Conservation (phyloP, 2,888 invertebrate genomes). For the Dolichomitus sp. region DNA sequence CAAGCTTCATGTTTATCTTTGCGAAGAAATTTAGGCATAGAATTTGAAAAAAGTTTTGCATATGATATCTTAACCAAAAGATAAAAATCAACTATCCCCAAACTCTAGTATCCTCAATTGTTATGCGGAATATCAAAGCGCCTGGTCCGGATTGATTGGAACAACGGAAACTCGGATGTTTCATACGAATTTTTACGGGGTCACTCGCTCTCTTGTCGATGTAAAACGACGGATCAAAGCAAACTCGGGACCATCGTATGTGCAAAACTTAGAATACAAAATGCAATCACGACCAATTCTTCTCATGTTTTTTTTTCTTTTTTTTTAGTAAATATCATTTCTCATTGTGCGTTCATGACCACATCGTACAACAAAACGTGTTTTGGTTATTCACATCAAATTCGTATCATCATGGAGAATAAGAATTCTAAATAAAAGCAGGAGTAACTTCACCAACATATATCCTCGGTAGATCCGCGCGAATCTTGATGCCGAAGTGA, state of each 20-base stretch:
- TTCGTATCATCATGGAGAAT: neutral
- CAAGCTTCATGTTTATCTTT: neutral
- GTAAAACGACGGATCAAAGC: constrained; percentile 68
- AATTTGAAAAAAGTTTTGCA: neutral
- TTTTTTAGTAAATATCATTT: neutral
- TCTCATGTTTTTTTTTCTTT: neutral
- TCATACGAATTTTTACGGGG: constrained; percentile 23
- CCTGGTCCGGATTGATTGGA: constrained; percentile 81
- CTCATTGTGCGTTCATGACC: neutral
- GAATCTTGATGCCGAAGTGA: constrained; percentile 23
- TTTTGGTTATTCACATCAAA: neutral
- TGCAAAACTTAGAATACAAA: constrained; percentile 1
- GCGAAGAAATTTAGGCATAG: neutral
- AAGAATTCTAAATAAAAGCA: constrained; percentile 5
- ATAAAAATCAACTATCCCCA: neutral
- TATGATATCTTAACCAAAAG: neutral
- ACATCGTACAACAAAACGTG: neutral
- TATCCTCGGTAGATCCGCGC: constrained; percentile 6
- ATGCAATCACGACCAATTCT: neutral
- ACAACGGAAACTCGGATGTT: constrained; percentile 79
- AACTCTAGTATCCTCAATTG: constrained; percentile 13
- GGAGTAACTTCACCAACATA: neutral
- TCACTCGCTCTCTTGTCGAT: constrained; percentile 38
- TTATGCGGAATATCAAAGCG: constrained; percentile 76
- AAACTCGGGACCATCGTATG: neutral